These are phyloP conservation scores for Melikaiella ostensackeni DNA, from an alignment of 2,888 invertebrate species.

Conservation along the genomic window DNA sequence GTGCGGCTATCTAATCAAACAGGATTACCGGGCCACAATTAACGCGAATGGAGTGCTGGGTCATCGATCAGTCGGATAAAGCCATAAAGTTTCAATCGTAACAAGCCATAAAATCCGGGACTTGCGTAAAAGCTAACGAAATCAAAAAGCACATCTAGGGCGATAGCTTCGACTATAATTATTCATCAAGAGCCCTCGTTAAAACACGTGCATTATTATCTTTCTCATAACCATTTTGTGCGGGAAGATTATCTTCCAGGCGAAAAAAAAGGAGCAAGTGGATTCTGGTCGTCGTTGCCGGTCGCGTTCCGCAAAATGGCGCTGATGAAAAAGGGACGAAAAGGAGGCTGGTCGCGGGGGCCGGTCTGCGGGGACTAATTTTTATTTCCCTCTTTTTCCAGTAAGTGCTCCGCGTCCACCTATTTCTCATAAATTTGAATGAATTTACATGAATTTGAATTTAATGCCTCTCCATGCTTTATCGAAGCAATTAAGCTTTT, in stretches of 20 bases:
- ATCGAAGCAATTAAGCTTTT: conserved; percentile 78
- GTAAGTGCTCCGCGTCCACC: conserved; percentile 77
- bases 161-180: conserved; percentile 10
- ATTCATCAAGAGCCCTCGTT: conserved; percentile 45
- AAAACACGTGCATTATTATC: conserved; percentile 51
- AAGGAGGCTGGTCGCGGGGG: conserved; percentile 69
- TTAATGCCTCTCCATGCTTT: conserved; percentile 76
- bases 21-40: conserved; percentile 65
- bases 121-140: conserved; percentile 9
- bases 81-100: conserved; percentile 31
- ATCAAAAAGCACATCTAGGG: neutral
- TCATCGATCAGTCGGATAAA: conserved; percentile 57
- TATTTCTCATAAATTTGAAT: conserved; percentile 78
- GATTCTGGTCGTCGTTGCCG: conserved; percentile 52
- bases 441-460: conserved; percentile 78
- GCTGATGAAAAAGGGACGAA: conserved; percentile 58
- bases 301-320: conserved; percentile 63
- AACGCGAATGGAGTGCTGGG: conserved; percentile 61
- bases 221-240: neutral
- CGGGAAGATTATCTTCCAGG: conserved; percentile 14
- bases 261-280: conserved; percentile 10
- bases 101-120: conserved; percentile 23
- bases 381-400: conserved; percentile 75
- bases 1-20: conserved; percentile 67
- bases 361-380: conserved; percentile 76